A percentile compares a stretch with the other conserved stretches of the same genome.
Conservation (phyloP, 1,140 invertebrate genomes). For the Homalodisca vitripennis region DNA sequence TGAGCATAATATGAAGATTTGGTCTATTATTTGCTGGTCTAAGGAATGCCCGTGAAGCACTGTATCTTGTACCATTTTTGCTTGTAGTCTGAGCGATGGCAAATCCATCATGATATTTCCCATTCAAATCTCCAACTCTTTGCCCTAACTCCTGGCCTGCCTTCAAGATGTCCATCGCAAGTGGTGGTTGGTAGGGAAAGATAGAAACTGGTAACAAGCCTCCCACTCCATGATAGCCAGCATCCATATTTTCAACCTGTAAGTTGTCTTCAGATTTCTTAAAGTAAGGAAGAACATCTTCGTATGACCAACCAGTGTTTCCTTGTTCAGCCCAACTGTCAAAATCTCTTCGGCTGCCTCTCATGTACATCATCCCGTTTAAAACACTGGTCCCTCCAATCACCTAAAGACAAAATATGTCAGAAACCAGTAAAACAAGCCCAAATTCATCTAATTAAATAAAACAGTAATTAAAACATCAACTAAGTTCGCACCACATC, state of each 20-base stretch:
- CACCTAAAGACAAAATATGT: conserved; percentile 50
- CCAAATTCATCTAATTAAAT: too few species aligned
- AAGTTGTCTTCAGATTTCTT: conserved; percentile 84
- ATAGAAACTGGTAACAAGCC: conserved; percentile 58
- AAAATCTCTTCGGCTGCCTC: conserved; percentile 64
- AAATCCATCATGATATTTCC: conserved; percentile 44
- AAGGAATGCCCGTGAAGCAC: conserved; percentile 61
- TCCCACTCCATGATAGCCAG: conserved; percentile 58
- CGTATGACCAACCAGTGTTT: conserved; percentile 78
- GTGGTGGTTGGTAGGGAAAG: conserved; percentile 51
- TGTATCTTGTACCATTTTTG: conserved; percentile 59
- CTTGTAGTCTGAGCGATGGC: conserved; percentile 56
- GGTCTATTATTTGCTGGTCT: conserved; percentile 52
- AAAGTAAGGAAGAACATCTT: conserved; percentile 84
- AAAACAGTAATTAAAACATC: too few species aligned
- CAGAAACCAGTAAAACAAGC: too few species aligned
- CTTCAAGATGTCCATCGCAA: conserved; percentile 52
- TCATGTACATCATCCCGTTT: conserved; percentile 66
- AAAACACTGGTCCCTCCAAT: conserved; percentile 79
- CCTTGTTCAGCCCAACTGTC: conserved; percentile 64
- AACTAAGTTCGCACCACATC: too few species aligned
- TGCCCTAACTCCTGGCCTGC: conserved; percentile 55
- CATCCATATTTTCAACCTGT: conserved; percentile 64
- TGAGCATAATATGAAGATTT: conserved; percentile 56
- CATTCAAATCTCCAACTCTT: conserved; percentile 48